Conservation (phyloP, 2,797 vertebrate genomes). For the Tragelaphus eurycerus region DNA sequence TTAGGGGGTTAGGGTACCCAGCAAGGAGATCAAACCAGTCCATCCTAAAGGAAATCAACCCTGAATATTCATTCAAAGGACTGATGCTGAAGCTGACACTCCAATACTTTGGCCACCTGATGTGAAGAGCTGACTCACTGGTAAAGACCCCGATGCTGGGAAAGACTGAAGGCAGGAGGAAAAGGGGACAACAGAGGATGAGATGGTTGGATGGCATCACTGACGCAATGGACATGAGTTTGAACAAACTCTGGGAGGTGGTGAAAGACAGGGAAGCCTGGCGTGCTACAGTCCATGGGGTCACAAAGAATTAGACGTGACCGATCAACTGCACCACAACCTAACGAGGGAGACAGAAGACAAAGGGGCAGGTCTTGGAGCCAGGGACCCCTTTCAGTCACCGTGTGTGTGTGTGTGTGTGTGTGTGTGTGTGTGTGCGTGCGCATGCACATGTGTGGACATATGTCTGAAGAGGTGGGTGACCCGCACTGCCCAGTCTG, state of each 20-base stretch:
- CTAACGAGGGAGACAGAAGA: not conserved
- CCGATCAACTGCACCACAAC: not conserved
- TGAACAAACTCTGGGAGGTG: not conserved
- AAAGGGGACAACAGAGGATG: not conserved
- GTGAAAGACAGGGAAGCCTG: not conserved
- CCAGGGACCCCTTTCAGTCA: not conserved
- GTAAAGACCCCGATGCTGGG: not conserved
- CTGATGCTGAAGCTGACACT: not conserved
- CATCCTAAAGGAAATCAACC: not conserved
- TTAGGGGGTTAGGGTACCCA: not conserved
- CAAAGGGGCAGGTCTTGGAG: not conserved
- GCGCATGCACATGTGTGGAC: rapidly evolving
- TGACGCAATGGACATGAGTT: not conserved
- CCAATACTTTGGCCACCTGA: not conserved
- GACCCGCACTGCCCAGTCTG: not conserved
- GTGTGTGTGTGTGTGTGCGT: no score
- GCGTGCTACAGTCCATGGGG: not conserved
- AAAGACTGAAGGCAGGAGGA: not conserved
- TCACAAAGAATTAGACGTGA: not conserved
- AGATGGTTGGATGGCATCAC: not conserved
- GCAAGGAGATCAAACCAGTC: not conserved
- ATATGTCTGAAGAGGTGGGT: not conserved
- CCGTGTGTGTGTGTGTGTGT: rapidly evolving
- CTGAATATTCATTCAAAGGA: not conserved
- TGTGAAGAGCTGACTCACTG: not conserved